Percentiles rank a stretch among this genome's conserved stretches.
Conservation (phyloP, 1,140 invertebrate genomes). For the Platyura marginata region DNA sequence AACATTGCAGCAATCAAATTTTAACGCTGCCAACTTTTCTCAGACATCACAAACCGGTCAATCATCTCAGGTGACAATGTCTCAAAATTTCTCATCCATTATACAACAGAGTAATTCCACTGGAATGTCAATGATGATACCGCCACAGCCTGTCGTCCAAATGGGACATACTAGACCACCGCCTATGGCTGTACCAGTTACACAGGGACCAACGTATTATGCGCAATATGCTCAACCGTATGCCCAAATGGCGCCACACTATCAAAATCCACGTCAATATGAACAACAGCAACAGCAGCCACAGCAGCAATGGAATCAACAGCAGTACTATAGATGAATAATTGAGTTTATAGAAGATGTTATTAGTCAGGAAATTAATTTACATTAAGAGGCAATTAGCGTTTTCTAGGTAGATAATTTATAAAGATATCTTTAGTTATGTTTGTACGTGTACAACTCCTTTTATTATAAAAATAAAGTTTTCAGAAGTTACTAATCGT, state of each 20-base stretch:
- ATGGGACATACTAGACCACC: neutral
- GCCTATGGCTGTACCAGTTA: neutral
- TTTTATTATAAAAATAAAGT: too few relatives aligned
- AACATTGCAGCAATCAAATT: neutral
- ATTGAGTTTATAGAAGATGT: neutral
- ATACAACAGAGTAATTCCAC: neutral
- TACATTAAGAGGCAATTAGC: too few relatives aligned
- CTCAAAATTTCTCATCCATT: neutral
- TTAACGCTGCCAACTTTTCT: neutral
- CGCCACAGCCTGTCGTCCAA: neutral
- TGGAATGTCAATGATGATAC: neutral
- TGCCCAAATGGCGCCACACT: neutral
- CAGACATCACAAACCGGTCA: neutral
- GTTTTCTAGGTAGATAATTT: too few relatives aligned
- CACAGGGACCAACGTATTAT: neutral
- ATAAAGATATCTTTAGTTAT: too few relatives aligned
- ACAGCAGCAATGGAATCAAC: neutral
- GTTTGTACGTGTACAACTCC: too few relatives aligned
- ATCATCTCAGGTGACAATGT: neutral
- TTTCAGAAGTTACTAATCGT: too few relatives aligned
- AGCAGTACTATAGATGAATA: constrained; percentile 3
- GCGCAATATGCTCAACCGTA: neutral
- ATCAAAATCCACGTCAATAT: neutral
- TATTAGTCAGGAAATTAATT: neutral
- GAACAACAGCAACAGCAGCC: neutral